Evolutionary conservation across 92 coral and sea anemone species (phyloP).

Genomic region (Palythoa grandis): DNA sequence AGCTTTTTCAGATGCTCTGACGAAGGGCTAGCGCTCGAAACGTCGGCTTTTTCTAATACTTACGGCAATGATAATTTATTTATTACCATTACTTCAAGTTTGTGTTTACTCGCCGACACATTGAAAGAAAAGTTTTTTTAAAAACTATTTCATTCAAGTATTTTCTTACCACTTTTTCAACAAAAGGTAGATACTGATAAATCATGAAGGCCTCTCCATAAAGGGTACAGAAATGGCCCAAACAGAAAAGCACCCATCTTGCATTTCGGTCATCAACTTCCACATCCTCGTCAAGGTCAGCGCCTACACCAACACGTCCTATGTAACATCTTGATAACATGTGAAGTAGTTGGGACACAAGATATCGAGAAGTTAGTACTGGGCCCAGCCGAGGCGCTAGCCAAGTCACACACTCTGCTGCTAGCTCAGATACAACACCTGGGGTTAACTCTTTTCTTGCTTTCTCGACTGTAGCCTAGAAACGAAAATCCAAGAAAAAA

Average conservation of each 20-base stretch:
- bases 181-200: slow-evolving; percentile 85
- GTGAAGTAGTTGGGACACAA: slow-evolving; percentile 77
- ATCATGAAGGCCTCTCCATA: slow-evolving; percentile 92
- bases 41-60: no score
- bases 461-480: slow-evolving; percentile 8
- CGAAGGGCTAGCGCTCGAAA: no score
- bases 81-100: no score
- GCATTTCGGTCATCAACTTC: slow-evolving; percentile 80
- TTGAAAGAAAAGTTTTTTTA: no score
- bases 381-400: slow-evolving; percentile 96
- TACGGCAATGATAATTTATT: no score
- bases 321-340: slow-evolving; percentile 90
- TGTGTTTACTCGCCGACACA: no score
- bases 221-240: slow-evolving; percentile 79
- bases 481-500: neutral
- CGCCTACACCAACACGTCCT: slow-evolving; percentile 65
- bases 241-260: slow-evolving; percentile 88
- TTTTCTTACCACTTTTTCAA: slow-evolving; percentile 73
- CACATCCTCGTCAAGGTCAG: slow-evolving; percentile 72
- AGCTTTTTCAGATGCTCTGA: no score
- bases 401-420: slow-evolving; percentile 94
- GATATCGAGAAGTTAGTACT: slow-evolving; percentile 81
- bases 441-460: slow-evolving; percentile 25
- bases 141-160: no score
- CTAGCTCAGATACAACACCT: slow-evolving; percentile 63